Conservation (phyloP, 1,140 invertebrate genomes). For the Apis cerana region DNA sequence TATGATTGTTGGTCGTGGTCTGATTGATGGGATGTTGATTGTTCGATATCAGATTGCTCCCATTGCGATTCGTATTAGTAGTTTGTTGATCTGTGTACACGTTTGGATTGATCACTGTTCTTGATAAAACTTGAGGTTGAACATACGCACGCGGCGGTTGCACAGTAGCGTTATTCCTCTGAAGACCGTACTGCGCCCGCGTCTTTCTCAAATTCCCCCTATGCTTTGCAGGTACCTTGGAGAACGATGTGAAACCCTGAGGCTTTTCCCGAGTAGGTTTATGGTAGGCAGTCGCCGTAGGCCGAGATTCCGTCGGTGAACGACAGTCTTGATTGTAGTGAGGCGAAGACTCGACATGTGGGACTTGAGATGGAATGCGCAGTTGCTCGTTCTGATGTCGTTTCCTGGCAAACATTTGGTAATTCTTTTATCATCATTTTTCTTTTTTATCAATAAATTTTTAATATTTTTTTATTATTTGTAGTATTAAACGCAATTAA, state of each 20-base stretch:
- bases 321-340: slow-evolving; percentile 65
- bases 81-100: slow-evolving; percentile 33
- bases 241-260: slow-evolving; percentile 63
- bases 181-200: slow-evolving; percentile 54
- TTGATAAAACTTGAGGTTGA: slow-evolving; percentile 63
- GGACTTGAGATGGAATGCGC: slow-evolving; percentile 70
- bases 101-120: slow-evolving; percentile 47
- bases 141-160: slow-evolving; percentile 62
- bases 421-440: neutral
- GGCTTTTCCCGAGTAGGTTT: slow-evolving; percentile 73
- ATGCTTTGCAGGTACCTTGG: slow-evolving; percentile 70
- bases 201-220: slow-evolving; percentile 65
- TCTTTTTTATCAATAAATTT: neutral
- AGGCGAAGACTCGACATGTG: slow-evolving; percentile 67
- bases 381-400: slow-evolving; percentile 74
- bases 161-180: slow-evolving; percentile 47
- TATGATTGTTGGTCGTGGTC: slow-evolving; percentile 63
- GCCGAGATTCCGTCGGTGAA: slow-evolving; percentile 55
- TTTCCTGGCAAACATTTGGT: slow-evolving; percentile 66
- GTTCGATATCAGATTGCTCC: slow-evolving; percentile 46
- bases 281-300: slow-evolving; percentile 60
- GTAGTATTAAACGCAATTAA: neutral
- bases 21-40: slow-evolving; percentile 52
- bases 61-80: slow-evolving; percentile 25
- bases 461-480: too few relatives aligned